A percentile compares a stretch with the other conserved stretches of the same genome.
These are phyloP conservation scores for Helicorthomorpha holstii DNA, from an alignment of 1,140 invertebrate species.

Conservation along the genomic window DNA sequence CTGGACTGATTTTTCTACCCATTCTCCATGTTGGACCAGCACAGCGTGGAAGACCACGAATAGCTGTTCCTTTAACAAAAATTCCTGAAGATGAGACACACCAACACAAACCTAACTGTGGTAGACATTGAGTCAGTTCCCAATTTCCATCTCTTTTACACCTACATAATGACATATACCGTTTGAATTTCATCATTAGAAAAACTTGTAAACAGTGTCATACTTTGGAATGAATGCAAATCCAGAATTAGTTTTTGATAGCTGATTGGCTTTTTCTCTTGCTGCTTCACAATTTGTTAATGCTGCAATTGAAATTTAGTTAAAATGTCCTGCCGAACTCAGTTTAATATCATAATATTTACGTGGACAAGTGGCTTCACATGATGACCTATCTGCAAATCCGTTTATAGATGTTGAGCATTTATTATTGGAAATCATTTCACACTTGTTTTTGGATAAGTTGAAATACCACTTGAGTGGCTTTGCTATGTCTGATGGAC, in stretches of 20 bases:
- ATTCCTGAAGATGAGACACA: conserved; percentile 62
- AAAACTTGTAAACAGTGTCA: neutral
- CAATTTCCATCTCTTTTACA: conserved; percentile 55
- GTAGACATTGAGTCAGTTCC: conserved; percentile 62
- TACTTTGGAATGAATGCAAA: conserved; percentile 11
- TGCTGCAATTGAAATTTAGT: too few species aligned
- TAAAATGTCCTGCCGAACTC: too few species aligned
- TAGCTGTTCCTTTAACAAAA: conserved; percentile 55
- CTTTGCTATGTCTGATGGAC: too few species aligned
- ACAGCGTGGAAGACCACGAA: conserved; percentile 31
- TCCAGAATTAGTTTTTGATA: neutral
- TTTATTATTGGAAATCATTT: conserved; percentile 47
- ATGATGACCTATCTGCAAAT: conserved; percentile 65
- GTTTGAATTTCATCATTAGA: neutral
- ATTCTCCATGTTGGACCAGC: neutral
- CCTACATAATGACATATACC: conserved; percentile 27
- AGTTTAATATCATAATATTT: too few species aligned
- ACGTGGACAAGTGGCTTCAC: conserved; percentile 61
- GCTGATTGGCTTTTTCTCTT: conserved; percentile 47
- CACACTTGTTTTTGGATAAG: conserved; percentile 50
- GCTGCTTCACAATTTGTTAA: conserved; percentile 42
- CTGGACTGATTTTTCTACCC: neutral
- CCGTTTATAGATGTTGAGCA: conserved; percentile 74
- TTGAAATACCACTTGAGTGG: conserved; percentile 78
- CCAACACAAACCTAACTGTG: conserved; percentile 64